These are phyloP conservation scores for Lerista edwardsae DNA, from an alignment of 2,797 vertebrate species.

Conservation along the genomic window DNA sequence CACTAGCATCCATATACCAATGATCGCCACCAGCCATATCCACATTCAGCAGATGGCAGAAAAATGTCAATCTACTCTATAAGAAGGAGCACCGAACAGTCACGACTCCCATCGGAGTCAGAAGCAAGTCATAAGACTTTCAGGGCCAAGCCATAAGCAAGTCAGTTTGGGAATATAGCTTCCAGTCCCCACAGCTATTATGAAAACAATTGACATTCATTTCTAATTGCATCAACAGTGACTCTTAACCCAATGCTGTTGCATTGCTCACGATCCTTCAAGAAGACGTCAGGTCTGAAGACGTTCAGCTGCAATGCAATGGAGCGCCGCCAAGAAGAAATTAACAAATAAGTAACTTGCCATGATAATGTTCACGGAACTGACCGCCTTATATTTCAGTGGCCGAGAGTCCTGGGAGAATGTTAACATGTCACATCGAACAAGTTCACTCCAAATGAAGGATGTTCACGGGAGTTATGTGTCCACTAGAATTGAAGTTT, in stretches of 20 bases:
- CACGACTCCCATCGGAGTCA: not conserved
- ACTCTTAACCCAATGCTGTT: not conserved
- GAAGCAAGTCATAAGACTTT: conserved; percentile 18
- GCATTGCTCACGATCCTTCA: accelerated
- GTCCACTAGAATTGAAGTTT: conserved; percentile 72
- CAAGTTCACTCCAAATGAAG: conserved; percentile 50
- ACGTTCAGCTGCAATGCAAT: conserved; percentile 6
- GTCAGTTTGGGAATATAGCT: not conserved
- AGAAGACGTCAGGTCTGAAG: conserved; percentile 9
- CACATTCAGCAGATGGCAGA: not conserved
- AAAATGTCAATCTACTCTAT: not conserved
- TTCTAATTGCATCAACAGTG: not conserved
- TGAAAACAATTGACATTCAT: conserved; percentile 27
- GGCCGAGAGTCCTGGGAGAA: conserved; percentile 48
- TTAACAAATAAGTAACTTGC: accelerated
- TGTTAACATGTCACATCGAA: conserved; percentile 46
- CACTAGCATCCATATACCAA: not conserved
- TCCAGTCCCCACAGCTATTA: not conserved
- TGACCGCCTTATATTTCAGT: conserved; percentile 9
- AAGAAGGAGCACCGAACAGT: not conserved
- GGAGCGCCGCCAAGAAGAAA: conserved; percentile 11
- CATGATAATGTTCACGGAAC: conserved; percentile 12
- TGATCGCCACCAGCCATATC: not conserved
- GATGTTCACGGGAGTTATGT: conserved; percentile 56
- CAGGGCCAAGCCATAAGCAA: conserved; percentile 24